phyloP scores from a whole-genome alignment of 1,140 invertebrate genomes.

The Heliconius melpomene region DNA sequence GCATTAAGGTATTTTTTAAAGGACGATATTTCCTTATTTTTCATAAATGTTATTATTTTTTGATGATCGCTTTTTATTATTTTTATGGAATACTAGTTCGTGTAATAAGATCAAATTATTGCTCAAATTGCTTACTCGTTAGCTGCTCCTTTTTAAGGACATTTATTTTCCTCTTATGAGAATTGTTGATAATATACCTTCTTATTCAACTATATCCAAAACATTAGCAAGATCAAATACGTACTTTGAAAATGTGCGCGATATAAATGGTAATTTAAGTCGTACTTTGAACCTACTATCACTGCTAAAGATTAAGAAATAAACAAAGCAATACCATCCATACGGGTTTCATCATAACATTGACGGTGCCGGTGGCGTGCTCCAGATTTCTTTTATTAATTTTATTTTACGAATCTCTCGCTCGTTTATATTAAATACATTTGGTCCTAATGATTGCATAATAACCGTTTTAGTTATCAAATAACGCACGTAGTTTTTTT shows the following conservation, averaged over 20 bases:
- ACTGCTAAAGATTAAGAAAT: background rate
- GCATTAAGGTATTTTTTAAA: background rate
- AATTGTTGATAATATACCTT: background rate
- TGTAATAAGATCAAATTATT: background rate
- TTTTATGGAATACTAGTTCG: background rate
- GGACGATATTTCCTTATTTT: constrained; percentile 12
- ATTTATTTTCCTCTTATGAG: background rate
- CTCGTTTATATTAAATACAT: background rate
- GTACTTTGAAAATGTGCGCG: no score
- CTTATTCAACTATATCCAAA: no score
- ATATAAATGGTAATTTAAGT: no score
- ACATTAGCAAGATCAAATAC: no score
- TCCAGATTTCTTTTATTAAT: background rate
- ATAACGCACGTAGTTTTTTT: no score
- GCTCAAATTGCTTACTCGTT: background rate
- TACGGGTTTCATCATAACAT: constrained; percentile 2
- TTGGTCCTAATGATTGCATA: background rate
- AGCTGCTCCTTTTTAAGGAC: background rate
- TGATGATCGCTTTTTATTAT: background rate
- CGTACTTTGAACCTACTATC: no score
- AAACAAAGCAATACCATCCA: background rate
- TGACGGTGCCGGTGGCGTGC: background rate
- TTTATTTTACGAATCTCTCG: background rate
- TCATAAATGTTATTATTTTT: constrained; percentile 11
- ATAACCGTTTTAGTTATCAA: background rate